Percentiles rank a stretch among this genome's conserved stretches.
Conservation (phyloP, 2,888 invertebrate genomes). For the Pasiphila rectangulata region DNA sequence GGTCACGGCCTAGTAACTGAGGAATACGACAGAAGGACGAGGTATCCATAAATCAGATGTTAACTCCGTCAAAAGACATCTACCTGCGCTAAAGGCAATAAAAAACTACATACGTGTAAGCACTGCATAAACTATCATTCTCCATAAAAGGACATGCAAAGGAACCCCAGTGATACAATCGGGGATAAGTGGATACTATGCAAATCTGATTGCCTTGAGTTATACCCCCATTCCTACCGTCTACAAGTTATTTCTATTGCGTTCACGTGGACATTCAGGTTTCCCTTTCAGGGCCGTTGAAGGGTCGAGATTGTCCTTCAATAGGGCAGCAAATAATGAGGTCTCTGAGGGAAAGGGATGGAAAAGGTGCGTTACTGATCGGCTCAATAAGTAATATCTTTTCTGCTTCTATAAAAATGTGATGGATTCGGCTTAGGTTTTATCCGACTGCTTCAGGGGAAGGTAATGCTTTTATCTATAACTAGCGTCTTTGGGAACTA, state of each 20-base stretch:
- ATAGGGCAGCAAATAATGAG: slow-evolving; percentile 42
- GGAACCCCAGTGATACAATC: slow-evolving; percentile 12
- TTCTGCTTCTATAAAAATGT: not conserved
- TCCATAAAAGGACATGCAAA: slow-evolving; percentile 4
- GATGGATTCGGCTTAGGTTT: slow-evolving; percentile 2
- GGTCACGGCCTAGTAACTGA: no score
- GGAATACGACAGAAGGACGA: no score
- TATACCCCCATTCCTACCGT: slow-evolving; percentile 18
- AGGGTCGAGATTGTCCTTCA: slow-evolving; percentile 37
- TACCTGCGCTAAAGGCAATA: not conserved
- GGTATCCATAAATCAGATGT: no score
- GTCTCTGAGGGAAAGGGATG: slow-evolving; percentile 34
- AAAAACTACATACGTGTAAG: not conserved
- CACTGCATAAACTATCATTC: not conserved
- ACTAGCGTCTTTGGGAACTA: not conserved
- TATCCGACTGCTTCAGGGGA: not conserved
- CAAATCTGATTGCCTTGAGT: slow-evolving; percentile 26
- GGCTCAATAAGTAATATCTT: slow-evolving; percentile 7
- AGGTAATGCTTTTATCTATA: not conserved
- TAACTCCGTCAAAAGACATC: not conserved
- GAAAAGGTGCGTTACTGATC: slow-evolving; percentile 34
- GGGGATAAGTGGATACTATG: slow-evolving; percentile 26
- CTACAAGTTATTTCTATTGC: slow-evolving; percentile 36
- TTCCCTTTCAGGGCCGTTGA: slow-evolving; percentile 34
- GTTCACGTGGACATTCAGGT: slow-evolving; percentile 41